phyloP scores from a whole-genome alignment of 2,888 invertebrate genomes.

The Chrysomela aeneicollis region DNA sequence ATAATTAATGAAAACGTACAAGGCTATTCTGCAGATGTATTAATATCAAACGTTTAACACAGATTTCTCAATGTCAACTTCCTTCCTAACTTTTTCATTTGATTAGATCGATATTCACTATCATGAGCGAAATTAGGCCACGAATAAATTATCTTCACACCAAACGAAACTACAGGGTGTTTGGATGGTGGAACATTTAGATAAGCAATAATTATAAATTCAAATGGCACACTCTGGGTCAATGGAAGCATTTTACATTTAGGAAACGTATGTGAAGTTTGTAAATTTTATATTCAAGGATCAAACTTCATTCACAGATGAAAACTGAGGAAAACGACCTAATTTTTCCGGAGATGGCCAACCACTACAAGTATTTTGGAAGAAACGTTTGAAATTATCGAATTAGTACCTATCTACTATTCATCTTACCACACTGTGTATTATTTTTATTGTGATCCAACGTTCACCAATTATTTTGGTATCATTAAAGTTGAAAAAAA shows the following conservation, averaged over 20 bases:
- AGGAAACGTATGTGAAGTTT: no score
- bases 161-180: conserved; percentile 1
- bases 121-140: background rate
- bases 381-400: no score
- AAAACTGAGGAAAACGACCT: no score
- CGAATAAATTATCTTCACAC: conserved; percentile 10
- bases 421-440: background rate
- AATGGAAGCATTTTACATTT: no score
- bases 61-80: conserved; percentile 28
- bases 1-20: conserved; percentile 1
- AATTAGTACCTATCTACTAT: no score
- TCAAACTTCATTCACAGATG: no score
- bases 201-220: no score
- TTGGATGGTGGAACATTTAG: background rate
- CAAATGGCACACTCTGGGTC: no score
- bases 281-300: no score
- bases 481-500: background rate
- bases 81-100: conserved; percentile 26
- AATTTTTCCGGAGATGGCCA: no score
- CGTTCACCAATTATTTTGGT: background rate
- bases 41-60: conserved; percentile 10
- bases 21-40: background rate
- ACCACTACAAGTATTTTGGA: no score
- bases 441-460: background rate
- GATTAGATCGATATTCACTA: background rate